Evolutionary conservation across 2,888 invertebrate species (phyloP), one percentile per base, ranked within the genome.

Genomic region (Achlya flavicornis): DNA sequence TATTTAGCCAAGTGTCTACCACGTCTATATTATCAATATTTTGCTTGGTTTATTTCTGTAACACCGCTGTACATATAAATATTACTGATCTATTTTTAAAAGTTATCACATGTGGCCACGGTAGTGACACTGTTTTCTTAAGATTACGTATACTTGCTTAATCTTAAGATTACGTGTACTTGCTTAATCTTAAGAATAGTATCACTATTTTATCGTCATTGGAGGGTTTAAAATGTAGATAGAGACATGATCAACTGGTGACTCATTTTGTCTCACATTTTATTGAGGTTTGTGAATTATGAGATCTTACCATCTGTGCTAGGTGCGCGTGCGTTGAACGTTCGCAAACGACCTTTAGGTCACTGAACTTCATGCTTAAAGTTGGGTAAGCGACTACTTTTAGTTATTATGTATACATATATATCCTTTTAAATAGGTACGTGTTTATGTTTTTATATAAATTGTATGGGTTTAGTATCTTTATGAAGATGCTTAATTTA

Each of bases 51-150:
- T 85, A 83, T 85, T 85, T 83, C 79, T 68, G 79, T 82, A 72
- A 76, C 73, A 70, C 72, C 74, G 77, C 71, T 78, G 79, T 79
- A 35, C 35, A 35, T 35, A 77, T 77, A 79, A 81, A 74, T 80
- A 73, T 72, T 73, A 74, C 85, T 74, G 81, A 81, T 81, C 57
- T 53, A 62, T 85, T 84, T 43, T 80, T 80, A 74, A 83, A 76
- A 81, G 84, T 87, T 87, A 75, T 86, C 86, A 80, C 88, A 89
- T 84, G 84, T 88, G 86, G 80, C 80, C 68, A 73, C 74, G 69
- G 71, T 79, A 73, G 77, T 73, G 67, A 77, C 75, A 11, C 41
- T 41, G 79, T 79, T 79, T 80, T 83, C 72, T 80, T 75, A 69
- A 78, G 80, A 83, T 84, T 79, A 84, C 38, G 16, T 73, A 79